A percentile compares a stretch with the other conserved stretches of the same genome.
Evolutionary conservation across 2,888 invertebrate genomes (phyloP).

Genomic region (Aplocera efformata): DNA sequence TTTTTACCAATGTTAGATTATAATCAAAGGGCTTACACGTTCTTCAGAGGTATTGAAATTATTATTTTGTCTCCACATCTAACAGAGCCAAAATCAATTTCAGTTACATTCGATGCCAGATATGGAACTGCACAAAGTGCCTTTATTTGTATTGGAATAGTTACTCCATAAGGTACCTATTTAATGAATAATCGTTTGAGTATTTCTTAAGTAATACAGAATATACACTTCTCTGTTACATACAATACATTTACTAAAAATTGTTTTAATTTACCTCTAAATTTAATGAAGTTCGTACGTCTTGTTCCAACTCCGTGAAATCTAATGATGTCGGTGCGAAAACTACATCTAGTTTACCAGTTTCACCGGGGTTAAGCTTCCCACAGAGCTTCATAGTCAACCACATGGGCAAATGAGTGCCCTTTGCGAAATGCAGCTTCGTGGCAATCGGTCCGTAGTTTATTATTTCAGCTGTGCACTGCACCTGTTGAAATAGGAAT

Average conservation of each 20-base stretch:
- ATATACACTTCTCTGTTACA: background rate
- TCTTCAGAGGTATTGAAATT: slow-evolving; percentile 75
- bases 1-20: slow-evolving; percentile 18
- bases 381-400: slow-evolving; percentile 58
- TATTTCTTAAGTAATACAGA: background rate
- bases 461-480: slow-evolving; percentile 64
- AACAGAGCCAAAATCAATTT: slow-evolving; percentile 79
- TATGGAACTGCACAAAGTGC: slow-evolving; percentile 81
- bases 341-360: slow-evolving; percentile 66
- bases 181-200: slow-evolving; percentile 1
- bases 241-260: background rate
- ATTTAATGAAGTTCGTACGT: slow-evolving; percentile 62
- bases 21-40: slow-evolving; percentile 65
- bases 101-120: slow-evolving; percentile 58
- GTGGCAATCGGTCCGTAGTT: slow-evolving; percentile 79
- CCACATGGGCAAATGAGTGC: slow-evolving; percentile 52
- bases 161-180: slow-evolving; percentile 80
- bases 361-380: slow-evolving; percentile 70
- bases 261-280: slow-evolving; percentile 59
- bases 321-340: slow-evolving; percentile 72
- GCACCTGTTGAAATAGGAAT: slow-evolving; percentile 40
- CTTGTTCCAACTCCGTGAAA: slow-evolving; percentile 65
- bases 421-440: slow-evolving; percentile 64
- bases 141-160: slow-evolving; percentile 78
- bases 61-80: slow-evolving; percentile 80